These are phyloP conservation scores for Xestia sexstrigata DNA, from an alignment of 2,888 invertebrate genomes.

Conservation along the genomic window DNA sequence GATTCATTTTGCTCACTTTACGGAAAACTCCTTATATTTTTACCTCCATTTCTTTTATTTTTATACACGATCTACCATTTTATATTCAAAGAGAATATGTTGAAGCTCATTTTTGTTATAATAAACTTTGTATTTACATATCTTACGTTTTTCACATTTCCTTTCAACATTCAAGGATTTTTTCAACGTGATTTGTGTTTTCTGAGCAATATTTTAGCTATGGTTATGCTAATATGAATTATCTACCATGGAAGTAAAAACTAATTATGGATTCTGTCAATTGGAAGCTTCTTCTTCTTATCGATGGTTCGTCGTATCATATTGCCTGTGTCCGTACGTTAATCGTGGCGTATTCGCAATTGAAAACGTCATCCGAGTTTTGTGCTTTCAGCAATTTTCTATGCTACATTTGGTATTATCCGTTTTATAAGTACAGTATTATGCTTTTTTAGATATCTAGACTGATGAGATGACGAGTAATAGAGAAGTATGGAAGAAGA, in stretches of 20 bases:
- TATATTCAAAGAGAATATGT: constrained; percentile 40
- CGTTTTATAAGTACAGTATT: background rate
- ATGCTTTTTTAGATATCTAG: background rate
- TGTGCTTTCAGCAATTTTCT: background rate
- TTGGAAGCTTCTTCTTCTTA: too few species aligned
- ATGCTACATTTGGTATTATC: background rate
- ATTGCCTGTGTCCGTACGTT: too few species aligned
- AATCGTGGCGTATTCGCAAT: too few species aligned
- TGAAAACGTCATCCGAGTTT: background rate
- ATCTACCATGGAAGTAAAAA: too few species aligned
- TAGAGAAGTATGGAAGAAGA: too few species aligned
- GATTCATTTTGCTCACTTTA: constrained; percentile 39
- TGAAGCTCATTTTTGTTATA: constrained; percentile 34
- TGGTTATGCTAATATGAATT: background rate
- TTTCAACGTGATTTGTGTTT: background rate
- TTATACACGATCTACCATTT: constrained; percentile 15
- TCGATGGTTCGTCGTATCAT: too few species aligned
- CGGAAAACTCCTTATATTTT: constrained; percentile 20
- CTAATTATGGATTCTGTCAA: background rate
- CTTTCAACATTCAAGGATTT: background rate
- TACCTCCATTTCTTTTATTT: constrained; percentile 14
- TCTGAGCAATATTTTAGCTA: background rate
- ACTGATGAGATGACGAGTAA: too few species aligned
- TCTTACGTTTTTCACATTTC: constrained; percentile 14
- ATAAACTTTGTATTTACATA: constrained; percentile 39